Conservation (phyloP, 1,140 invertebrate genomes). For the Drosophila navojoa region DNA sequence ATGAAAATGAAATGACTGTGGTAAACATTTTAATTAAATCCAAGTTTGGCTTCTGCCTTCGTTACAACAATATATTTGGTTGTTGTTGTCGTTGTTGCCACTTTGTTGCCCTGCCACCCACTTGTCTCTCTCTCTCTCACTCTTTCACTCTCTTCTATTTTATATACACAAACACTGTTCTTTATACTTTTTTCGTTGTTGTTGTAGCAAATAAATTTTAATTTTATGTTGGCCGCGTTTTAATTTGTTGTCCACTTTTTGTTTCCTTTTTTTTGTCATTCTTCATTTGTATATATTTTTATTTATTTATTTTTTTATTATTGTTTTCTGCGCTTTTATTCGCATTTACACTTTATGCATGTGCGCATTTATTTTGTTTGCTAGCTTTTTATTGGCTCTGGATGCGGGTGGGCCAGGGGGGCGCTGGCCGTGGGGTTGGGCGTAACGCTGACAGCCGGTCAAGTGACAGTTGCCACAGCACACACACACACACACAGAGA, state of each 20-base stretch:
- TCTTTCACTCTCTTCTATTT: conserved; percentile 11
- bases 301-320: conserved; percentile 21
- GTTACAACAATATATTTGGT: conserved; percentile 72
- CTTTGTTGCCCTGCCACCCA: conserved; percentile 28
- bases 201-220: conserved; percentile 77
- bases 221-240: conserved; percentile 79
- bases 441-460: conserved; percentile 63
- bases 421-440: background rate
- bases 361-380: conserved; percentile 77
- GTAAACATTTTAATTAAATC: conserved; percentile 82
- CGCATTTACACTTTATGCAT: conserved; percentile 74
- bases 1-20: conserved; percentile 82
- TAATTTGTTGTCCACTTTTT: conserved; percentile 76
- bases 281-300: conserved; percentile 18
- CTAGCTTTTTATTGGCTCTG: conserved; percentile 68
- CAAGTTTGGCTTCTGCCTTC: conserved; percentile 80
- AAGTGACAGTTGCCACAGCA: conserved; percentile 74
- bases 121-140: background rate
- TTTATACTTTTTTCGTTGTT: conserved; percentile 39
- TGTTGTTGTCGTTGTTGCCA: conserved; percentile 24
- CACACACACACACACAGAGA: conserved; percentile 34
- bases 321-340: conserved; percentile 45
- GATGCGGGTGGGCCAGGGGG: conserved; percentile 39
- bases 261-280: conserved; percentile 15
- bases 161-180: conserved; percentile 21